Conservation (phyloP, 2,888 invertebrate genomes). For the Agrotis ipsilon region DNA sequence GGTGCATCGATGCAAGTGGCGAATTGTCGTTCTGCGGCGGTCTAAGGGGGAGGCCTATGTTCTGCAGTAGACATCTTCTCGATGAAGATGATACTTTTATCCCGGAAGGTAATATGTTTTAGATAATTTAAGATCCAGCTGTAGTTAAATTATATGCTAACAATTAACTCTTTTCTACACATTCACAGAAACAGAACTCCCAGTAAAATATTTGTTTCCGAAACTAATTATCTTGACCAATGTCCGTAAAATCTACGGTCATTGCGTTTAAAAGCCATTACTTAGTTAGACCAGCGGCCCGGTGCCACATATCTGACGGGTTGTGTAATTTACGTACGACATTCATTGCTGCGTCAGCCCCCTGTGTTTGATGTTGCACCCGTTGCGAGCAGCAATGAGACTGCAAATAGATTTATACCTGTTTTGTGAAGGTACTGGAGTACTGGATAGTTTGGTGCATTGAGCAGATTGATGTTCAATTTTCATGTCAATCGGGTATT, state of each 20-base stretch:
- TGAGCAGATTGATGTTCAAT: slow-evolving; percentile 13
- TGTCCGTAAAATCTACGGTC: slow-evolving; percentile 62
- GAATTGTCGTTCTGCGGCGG: too few species aligned
- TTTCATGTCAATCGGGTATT: slow-evolving; percentile 9
- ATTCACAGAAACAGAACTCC: neutral
- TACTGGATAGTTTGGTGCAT: slow-evolving; percentile 14
- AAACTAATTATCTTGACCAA: slow-evolving; percentile 60
- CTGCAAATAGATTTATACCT: slow-evolving; percentile 72
- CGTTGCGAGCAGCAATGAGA: slow-evolving; percentile 68
- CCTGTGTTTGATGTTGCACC: slow-evolving; percentile 72
- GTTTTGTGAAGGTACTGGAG: slow-evolving; percentile 28
- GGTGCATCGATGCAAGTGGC: too few species aligned
- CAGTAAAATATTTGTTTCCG: slow-evolving; percentile 35
- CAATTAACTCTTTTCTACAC: neutral
- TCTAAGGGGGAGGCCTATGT: too few species aligned
- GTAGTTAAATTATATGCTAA: too few species aligned
- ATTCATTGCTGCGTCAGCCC: slow-evolving; percentile 77
- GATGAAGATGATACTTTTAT: too few species aligned
- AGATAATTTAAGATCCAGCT: too few species aligned
- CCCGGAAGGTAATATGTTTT: too few species aligned
- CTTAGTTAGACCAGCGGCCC: slow-evolving; percentile 65
- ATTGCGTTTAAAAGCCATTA: slow-evolving; percentile 67
- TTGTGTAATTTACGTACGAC: slow-evolving; percentile 77
- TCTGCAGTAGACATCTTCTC: too few species aligned
- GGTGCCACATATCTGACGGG: slow-evolving; percentile 70